Evolutionary conservation across 2,113 vertebrate genomes (phyloP).

Genomic region (Stigmatopora nigra): DNA sequence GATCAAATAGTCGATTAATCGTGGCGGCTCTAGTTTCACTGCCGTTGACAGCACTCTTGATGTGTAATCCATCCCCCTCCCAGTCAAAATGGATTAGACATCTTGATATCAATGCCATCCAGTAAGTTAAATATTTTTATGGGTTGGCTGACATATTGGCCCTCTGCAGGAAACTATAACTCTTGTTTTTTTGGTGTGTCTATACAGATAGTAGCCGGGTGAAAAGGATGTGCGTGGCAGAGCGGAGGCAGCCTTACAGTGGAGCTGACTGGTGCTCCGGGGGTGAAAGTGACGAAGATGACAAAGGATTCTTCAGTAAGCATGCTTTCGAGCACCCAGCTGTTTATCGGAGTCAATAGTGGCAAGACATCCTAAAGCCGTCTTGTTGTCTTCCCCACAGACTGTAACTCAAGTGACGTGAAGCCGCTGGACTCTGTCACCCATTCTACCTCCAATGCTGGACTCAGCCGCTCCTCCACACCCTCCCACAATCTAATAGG

Average conservation of each 20-base stretch:
- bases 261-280: conserved; percentile 78
- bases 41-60: too few species aligned
- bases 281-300: conserved; percentile 76
- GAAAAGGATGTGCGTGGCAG: conserved; percentile 76
- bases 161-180: background rate
- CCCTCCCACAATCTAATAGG: conserved; percentile 83
- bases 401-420: conserved; percentile 91
- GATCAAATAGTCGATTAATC: too few species aligned
- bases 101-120: conserved; percentile 1
- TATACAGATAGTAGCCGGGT: conserved; percentile 67
- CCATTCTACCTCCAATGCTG: conserved; percentile 78
- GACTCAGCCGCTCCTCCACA: conserved; percentile 75
- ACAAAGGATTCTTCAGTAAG: conserved; percentile 71
- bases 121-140: background rate
- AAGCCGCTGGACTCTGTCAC: conserved; percentile 86
- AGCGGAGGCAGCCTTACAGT: conserved; percentile 74
- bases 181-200: conserved; percentile 18
- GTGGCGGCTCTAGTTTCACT: too few species aligned
- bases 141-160: too few species aligned
- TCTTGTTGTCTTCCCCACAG: conserved; percentile 54
- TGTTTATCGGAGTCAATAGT: conserved; percentile 21
- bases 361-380: conserved; percentile 15
- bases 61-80: too few species aligned
- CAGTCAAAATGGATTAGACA: background rate
- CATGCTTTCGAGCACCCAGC: conserved; percentile 32